Base-by-base conservation (phyloP, 2,797 vertebrate genomes). In the Huso huso region DNA sequence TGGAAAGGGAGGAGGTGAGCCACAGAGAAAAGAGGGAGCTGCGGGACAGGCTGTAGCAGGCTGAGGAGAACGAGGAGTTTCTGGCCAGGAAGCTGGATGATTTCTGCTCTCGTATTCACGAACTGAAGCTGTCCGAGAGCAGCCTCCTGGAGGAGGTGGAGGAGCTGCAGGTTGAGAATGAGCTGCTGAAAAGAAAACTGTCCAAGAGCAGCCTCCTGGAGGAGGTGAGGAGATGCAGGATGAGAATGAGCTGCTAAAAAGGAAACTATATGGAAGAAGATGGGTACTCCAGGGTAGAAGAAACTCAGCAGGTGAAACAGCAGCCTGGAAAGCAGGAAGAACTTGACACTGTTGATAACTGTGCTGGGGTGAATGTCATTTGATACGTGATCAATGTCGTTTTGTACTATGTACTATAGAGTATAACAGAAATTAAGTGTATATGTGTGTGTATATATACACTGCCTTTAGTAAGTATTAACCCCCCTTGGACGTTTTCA, bases 121-220 rank as follows among this genome's bases (percentile, higher is more conserved):
- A 74, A 15, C 80, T 90, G 73, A 83, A 80, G 74, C 71, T 87
- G 67, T 83, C 87, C 8, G 84, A 93, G 74, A 75, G 82, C 62
- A 79, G 75, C 9, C 70, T 88, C 66, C 74, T 78, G 74, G 80
- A 83, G 64, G 86, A 85, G 72, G 13, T 86, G 13, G 81, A 89
- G 67, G 81, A 88, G 13, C 79, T 91, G 63, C 77, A 79, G 13
- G 70, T 81, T 63, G 86, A 91, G 72, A 92, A 87, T 61, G 70
- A 60, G 61, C 72, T 63, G 67, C 88, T 91, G 18, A 18, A 18
- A 18, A 18, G 18, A 18, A 18, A 18, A 18, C 18, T 18, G 18
- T 18, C 18, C 64, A 80, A 77, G 63, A 66, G 73, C 71, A 67
- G 75, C 63, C 15, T 75, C 52, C 23, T 48, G 62, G 69, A 70